phyloP scores from a whole-genome alignment of 1,140 invertebrate species.

The Wasmannia auropunctata region DNA sequence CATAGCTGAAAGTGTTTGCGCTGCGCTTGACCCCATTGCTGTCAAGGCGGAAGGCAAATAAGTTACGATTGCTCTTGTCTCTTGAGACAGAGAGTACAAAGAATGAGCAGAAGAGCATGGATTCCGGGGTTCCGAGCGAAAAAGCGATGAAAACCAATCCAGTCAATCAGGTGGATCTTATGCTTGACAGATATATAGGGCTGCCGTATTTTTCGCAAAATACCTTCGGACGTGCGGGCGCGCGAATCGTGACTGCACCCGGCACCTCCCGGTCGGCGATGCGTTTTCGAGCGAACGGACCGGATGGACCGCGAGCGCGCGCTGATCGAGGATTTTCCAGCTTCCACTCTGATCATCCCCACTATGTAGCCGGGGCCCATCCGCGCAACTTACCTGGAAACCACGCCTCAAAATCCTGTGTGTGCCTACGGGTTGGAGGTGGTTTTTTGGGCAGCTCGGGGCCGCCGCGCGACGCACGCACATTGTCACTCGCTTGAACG shows the following conservation, averaged over 20 bases:
- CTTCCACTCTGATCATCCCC: slow-evolving; percentile 42
- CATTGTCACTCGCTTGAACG: slow-evolving; percentile 72
- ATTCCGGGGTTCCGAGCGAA: background rate
- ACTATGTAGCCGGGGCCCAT: slow-evolving; percentile 29
- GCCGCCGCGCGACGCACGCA: background rate
- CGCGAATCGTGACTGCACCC: no score
- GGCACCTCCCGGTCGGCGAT: no score
- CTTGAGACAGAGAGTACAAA: background rate
- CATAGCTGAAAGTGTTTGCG: slow-evolving; percentile 22
- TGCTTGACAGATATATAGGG: background rate
- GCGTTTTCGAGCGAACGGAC: background rate
- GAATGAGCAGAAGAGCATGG: no score
- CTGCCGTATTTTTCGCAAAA: background rate
- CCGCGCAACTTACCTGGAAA: slow-evolving; percentile 49
- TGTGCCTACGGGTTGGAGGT: slow-evolving; percentile 53
- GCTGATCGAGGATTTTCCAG: slow-evolving; percentile 44
- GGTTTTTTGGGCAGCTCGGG: slow-evolving; percentile 63
- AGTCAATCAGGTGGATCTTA: background rate
- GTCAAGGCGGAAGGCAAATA: slow-evolving; percentile 1
- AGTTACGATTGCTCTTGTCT: slow-evolving; percentile 14
- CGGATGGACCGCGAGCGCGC: background rate
- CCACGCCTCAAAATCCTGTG: slow-evolving; percentile 53
- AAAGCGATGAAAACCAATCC: slow-evolving; percentile 9
- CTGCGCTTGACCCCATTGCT: slow-evolving; percentile 42
- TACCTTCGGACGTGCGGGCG: background rate